Evolutionary conservation across 2,113 vertebrate species (phyloP).

Genomic region (Marmota monax): DNA sequence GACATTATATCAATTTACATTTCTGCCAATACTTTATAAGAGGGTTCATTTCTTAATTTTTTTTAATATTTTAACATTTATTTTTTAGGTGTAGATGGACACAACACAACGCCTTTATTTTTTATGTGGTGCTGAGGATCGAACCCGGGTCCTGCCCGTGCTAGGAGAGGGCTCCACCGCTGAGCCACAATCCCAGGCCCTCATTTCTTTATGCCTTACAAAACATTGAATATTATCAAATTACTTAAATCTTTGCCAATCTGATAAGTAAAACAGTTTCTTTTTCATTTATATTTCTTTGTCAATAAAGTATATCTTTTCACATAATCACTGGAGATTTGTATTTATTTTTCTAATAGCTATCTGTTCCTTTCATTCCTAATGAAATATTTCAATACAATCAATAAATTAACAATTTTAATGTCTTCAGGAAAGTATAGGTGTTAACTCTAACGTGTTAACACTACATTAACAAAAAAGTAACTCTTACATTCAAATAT

Average conservation of each 20-base stretch:
- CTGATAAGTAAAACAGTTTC: background rate
- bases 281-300: background rate
- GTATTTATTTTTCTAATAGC: background rate
- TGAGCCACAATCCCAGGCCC: no score
- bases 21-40: background rate
- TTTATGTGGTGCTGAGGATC: no score
- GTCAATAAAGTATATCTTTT: background rate
- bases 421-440: background rate
- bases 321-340: background rate
- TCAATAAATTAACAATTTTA: slow-evolving; percentile 21
- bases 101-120: no score
- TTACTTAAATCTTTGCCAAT: background rate
- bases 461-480: background rate
- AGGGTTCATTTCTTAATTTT: background rate
- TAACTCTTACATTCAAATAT: background rate
- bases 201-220: background rate
- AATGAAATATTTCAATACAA: background rate
- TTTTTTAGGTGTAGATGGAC: no score
- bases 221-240: background rate
- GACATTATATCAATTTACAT: background rate
- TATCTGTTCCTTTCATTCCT: background rate
- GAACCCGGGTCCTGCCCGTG: no score
- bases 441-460: background rate
- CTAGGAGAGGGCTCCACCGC: no score
- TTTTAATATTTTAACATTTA: no score